A percentile compares a stretch with the other conserved stretches of the same genome.
phyloP scores from a whole-genome alignment of 2,888 invertebrate species.

The Ametastegia equiseti region DNA sequence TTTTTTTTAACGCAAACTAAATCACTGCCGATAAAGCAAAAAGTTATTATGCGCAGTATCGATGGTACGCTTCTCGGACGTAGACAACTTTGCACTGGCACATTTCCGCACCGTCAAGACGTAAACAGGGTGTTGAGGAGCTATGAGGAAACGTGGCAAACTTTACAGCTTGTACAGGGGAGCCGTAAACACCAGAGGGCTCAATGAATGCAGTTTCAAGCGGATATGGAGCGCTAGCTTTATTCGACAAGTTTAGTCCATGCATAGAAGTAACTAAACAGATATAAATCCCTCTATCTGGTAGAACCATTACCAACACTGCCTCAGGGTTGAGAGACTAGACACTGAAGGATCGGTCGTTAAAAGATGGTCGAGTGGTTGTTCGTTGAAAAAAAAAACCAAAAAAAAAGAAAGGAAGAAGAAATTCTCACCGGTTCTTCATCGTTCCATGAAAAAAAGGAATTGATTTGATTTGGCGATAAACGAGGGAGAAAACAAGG shows the following conservation, averaged over 20 bases:
- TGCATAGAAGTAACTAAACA: not conserved
- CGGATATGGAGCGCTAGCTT: not conserved
- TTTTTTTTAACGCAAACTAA: not conserved
- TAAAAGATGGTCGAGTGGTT: conserved; percentile 22
- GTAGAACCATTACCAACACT: not conserved
- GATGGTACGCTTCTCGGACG: not conserved
- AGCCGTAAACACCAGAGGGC: conserved; percentile 57
- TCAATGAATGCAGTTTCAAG: conserved; percentile 59
- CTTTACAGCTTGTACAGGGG: conserved; percentile 57
- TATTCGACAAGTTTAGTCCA: not conserved
- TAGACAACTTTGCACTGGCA: not conserved
- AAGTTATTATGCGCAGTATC: not conserved
- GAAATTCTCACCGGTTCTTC: not conserved
- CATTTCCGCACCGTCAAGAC: not conserved
- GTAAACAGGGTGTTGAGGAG: conserved; percentile 44
- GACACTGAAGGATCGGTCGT: not conserved
- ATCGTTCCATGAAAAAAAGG: not conserved
- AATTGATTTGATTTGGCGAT: conserved; percentile 17
- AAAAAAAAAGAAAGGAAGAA: no score
- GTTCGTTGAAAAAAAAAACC: no score
- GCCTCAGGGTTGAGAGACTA: not conserved
- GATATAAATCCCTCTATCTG: not conserved
- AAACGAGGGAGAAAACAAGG: not conserved
- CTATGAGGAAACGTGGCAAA: conserved; percentile 54
- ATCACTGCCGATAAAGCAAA: not conserved